Percentiles rank a stretch among this genome's conserved stretches.
Conservation (phyloP, 2,113 vertebrate genomes). For the Macaca fascicularis region T2T-MFA8v1.1 NC_088378.1:48355001-48355500, state of each 20-base stretch:
- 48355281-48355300: background rate
- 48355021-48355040: background rate
- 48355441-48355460: background rate
- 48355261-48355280: background rate
- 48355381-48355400: background rate
- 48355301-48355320: background rate
- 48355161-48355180: constrained; percentile 1
- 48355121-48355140: background rate
- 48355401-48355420: background rate
- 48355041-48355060: background rate
- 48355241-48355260: background rate
- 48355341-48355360: background rate
- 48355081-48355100: background rate
- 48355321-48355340: background rate
- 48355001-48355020: background rate
- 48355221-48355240: background rate
- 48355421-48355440: background rate
- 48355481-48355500: background rate
- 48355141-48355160: background rate
- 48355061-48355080: background rate
- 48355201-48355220: background rate
- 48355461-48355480: background rate
- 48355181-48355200: background rate
- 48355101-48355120: background rate
- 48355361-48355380: background rate